phyloP scores from a whole-genome alignment of 2,797 vertebrate genomes.

The Melanotaenia parkinsoni region DNA sequence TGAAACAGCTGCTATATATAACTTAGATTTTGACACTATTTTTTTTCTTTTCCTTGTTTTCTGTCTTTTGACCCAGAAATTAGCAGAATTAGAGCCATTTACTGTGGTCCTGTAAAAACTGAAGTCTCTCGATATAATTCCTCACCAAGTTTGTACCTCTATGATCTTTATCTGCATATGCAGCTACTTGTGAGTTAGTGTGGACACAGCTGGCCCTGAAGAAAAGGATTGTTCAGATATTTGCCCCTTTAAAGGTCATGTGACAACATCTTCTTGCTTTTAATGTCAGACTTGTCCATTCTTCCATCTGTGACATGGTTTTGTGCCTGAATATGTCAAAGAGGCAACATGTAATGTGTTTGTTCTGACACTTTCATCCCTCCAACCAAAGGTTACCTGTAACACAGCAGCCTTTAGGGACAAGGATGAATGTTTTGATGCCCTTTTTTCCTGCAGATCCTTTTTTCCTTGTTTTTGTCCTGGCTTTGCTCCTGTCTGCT shows the following conservation, averaged over 20 bases:
- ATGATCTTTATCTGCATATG: not conserved
- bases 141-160: not conserved
- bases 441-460: conserved; percentile 19
- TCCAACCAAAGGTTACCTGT: conserved; percentile 51
- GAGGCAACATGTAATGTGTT: conserved; percentile 44
- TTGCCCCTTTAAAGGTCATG: conserved; percentile 60
- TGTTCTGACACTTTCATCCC: conserved; percentile 28
- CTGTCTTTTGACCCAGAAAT: not conserved
- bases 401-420: conserved; percentile 13
- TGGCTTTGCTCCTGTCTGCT: not conserved
- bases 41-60: not conserved
- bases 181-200: conserved; percentile 17
- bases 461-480: conserved; percentile 4
- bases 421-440: conserved; percentile 18
- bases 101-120: not conserved
- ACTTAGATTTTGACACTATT: not conserved
- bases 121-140: not conserved
- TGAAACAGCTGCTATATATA: not conserved
- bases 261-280: conserved; percentile 35
- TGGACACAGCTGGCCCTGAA: conserved; percentile 35
- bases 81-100: not conserved
- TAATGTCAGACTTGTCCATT: conserved; percentile 54
- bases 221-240: conserved; percentile 27
- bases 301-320: conserved; percentile 30
- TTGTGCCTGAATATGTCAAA: conserved; percentile 32